phyloP scores from a whole-genome alignment of 2,113 vertebrate genomes.

The Oenanthe oenanthe region DNA sequence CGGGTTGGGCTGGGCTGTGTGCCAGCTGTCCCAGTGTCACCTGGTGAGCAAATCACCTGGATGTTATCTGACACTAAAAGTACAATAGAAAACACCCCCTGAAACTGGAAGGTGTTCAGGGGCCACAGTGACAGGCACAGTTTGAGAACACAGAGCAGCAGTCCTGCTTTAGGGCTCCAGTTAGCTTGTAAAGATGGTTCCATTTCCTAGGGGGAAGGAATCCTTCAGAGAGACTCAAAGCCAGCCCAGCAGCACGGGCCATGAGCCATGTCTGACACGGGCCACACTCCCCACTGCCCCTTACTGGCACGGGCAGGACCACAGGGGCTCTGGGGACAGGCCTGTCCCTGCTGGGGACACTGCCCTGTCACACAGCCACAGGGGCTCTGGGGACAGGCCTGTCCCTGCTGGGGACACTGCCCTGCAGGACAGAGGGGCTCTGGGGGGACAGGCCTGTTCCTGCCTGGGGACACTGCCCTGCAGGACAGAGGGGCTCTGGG shows the following conservation, averaged over 20 bases:
- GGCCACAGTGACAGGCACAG: neutral
- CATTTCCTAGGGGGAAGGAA: neutral
- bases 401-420: too few species aligned
- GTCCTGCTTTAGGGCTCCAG: neutral
- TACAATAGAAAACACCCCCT: neutral
- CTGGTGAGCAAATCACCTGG: neutral
- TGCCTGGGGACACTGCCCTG: too few species aligned
- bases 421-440: too few species aligned
- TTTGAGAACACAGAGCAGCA: neutral
- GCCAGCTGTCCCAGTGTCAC: neutral
- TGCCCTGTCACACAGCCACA: neutral
- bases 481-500: too few species aligned
- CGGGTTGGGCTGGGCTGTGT: neutral
- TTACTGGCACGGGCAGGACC: neutral
- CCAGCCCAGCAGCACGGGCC: neutral
- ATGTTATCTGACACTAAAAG: neutral
- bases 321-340: too few species aligned
- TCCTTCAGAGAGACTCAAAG: neutral
- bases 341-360: too few species aligned
- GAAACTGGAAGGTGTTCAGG: neutral
- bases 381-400: neutral
- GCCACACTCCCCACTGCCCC: neutral
- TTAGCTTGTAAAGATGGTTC: neutral
- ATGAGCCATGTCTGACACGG: fast-evolving
- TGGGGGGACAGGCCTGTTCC: too few species aligned